A percentile compares a stretch with the other conserved stretches of the same genome.
These are phyloP conservation scores for Gymnocypris eckloni DNA, from an alignment of 2,797 vertebrate genomes.

Conservation along the genomic window DNA sequence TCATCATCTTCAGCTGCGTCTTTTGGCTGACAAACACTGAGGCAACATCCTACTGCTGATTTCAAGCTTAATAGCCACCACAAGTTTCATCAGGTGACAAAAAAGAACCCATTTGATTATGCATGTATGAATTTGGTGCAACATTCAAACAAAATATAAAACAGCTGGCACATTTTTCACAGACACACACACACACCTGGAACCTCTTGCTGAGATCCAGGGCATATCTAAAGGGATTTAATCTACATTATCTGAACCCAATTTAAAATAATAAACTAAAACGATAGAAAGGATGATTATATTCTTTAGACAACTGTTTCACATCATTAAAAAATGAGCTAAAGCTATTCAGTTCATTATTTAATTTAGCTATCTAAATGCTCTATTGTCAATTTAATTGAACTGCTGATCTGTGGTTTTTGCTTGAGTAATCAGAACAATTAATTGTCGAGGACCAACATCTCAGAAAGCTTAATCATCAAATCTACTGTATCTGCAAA, in stretches of 20 bases:
- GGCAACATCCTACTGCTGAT: neutral
- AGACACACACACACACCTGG: conserved; percentile 8
- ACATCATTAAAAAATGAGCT: conserved; percentile 17
- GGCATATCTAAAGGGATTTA: neutral
- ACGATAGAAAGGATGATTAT: neutral
- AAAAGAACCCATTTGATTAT: neutral
- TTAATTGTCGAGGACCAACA: conserved; percentile 23
- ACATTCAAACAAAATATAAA: conserved; percentile 40
- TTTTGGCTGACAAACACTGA: neutral
- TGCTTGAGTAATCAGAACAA: conserved; percentile 36
- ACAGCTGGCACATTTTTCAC: conserved; percentile 29
- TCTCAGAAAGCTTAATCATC: conserved; percentile 37
- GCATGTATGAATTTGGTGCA: neutral
- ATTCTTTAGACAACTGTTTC: conserved; percentile 22
- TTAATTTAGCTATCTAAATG: conserved; percentile 27
- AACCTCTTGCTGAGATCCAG: neutral
- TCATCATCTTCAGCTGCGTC: neutral
- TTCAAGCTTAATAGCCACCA: conserved; percentile 18
- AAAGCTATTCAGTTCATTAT: conserved; percentile 13
- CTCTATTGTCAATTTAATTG: conserved; percentile 12
- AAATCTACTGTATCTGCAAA: conserved; percentile 16
- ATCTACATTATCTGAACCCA: conserved; percentile 1
- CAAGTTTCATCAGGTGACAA: neutral
- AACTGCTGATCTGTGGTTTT: conserved; percentile 37
- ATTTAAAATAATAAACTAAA: neutral